phyloP scores from a whole-genome alignment of 2,113 vertebrate species.

The Sphyrna mokarran region DNA sequence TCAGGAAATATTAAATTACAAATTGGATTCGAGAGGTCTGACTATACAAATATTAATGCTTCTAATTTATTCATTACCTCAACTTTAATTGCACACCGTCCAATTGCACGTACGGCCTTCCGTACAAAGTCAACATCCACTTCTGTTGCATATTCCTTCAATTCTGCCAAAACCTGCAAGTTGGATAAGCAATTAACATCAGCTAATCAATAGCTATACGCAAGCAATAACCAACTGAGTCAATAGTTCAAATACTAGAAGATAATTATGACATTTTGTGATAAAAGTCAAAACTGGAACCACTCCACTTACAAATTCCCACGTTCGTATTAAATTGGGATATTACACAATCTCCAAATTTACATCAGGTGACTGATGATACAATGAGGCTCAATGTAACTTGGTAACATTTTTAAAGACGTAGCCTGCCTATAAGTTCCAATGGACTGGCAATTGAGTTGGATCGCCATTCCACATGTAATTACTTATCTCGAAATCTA shows the following conservation, averaged over 20 bases:
- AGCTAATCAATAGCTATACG: not conserved
- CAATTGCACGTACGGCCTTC: slow-evolving; percentile 91
- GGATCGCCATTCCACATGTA: no score
- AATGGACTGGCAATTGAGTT: no score
- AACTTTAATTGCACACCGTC: slow-evolving; percentile 97
- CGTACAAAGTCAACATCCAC: slow-evolving; percentile 97
- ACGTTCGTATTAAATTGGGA: not conserved
- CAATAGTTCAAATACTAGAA: not conserved
- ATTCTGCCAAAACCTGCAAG: slow-evolving; percentile 82
- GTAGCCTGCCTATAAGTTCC: not conserved
- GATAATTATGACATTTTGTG: not conserved
- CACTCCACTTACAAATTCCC: not conserved
- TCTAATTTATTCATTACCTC: slow-evolving; percentile 66
- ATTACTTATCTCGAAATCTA: no score
- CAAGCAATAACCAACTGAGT: not conserved
- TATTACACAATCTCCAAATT: not conserved
- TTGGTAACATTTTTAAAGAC: not conserved
- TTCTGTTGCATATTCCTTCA: slow-evolving; percentile 95
- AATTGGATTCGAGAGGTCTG: not conserved
- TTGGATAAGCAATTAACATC: not conserved
- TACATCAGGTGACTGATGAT: not conserved
- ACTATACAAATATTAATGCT: not conserved
- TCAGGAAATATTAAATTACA: not conserved
- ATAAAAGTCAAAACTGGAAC: not conserved
- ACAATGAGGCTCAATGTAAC: not conserved